Evolutionary conservation across 2,888 invertebrate genomes (phyloP).

Genomic region (Urechis unicinctus): DNA sequence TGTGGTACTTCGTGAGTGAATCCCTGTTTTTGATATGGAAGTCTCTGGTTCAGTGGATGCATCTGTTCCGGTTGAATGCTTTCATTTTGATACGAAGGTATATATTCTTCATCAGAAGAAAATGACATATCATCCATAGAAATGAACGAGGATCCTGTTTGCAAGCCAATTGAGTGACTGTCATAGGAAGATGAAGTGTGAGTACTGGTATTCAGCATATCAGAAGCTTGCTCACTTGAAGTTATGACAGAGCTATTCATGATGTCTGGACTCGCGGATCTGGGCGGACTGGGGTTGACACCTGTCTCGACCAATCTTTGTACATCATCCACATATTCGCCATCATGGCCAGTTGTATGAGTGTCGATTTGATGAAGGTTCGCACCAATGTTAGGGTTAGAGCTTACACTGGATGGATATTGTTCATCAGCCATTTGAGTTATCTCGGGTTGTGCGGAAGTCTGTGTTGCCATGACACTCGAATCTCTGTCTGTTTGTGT

Average conservation of each 20-base stretch:
- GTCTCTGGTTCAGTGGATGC: too few relatives aligned
- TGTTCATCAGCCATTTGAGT: background rate
- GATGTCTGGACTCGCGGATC: constrained; percentile 3
- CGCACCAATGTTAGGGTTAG: too few relatives aligned
- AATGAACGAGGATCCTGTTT: background rate
- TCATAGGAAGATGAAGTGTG: too few relatives aligned
- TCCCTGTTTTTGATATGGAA: too few relatives aligned
- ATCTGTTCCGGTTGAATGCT: too few relatives aligned
- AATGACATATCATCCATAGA: background rate
- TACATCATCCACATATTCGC: too few relatives aligned
- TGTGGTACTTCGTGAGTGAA: background rate
- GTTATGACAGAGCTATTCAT: too few relatives aligned
- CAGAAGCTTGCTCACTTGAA: too few relatives aligned
- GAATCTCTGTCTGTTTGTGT: constrained; percentile 15
- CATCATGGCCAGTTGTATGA: too few relatives aligned
- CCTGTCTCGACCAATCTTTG: constrained; percentile 11
- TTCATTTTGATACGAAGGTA: background rate
- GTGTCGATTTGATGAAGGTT: too few relatives aligned
- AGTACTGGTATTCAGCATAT: background rate
- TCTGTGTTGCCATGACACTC: constrained; percentile 1
- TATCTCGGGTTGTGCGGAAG: background rate
- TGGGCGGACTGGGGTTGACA: constrained; percentile 14
- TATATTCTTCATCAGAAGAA: background rate
- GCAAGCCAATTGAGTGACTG: background rate
- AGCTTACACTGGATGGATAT: background rate